These are phyloP conservation scores for Coelogynopora nodosa DNA, from an alignment of 2,888 invertebrate species.

Conservation along the genomic window DNA sequence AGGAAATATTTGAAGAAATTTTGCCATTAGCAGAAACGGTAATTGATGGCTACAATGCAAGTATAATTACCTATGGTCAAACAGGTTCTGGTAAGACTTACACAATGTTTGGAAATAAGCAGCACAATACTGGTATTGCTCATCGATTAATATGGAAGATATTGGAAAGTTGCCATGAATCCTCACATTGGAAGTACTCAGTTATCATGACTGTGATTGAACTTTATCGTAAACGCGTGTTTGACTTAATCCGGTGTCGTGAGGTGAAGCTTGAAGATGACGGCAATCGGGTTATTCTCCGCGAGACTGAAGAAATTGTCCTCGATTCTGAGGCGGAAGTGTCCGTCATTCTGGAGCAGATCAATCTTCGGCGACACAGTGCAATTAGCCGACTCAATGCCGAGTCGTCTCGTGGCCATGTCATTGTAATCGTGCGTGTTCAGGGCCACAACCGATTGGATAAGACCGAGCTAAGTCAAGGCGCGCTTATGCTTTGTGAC, in stretches of 20 bases:
- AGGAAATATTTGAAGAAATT: constrained; percentile 19
- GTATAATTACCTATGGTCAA: constrained; percentile 34
- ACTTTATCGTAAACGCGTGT: constrained; percentile 10
- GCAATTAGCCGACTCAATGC: background rate
- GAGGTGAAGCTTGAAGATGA: constrained; percentile 29
- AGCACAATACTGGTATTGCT: background rate
- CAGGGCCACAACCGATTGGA: background rate
- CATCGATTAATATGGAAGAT: background rate
- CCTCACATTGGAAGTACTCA: background rate
- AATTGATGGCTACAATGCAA: constrained; percentile 33
- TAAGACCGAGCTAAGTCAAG: background rate
- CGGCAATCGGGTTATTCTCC: constrained; percentile 27
- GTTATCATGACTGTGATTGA: constrained; percentile 4
- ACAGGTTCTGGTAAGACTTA: background rate
- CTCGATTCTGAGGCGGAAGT: background rate
- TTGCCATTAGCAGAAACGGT: background rate
- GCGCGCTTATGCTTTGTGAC: constrained; percentile 32
- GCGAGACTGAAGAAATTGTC: constrained; percentile 3
- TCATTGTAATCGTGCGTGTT: constrained; percentile 23
- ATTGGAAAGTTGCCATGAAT: background rate
- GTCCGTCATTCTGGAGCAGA: background rate
- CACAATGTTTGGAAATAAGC: constrained; percentile 1
- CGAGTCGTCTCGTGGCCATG: constrained; percentile 22
- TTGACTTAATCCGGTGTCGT: constrained; percentile 8
- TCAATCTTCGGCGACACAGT: background rate